A percentile compares a stretch with the other conserved stretches of the same genome.
Evolutionary conservation across 2,888 invertebrate species (phyloP).

Genomic region (Oscheius onirici): DNA sequence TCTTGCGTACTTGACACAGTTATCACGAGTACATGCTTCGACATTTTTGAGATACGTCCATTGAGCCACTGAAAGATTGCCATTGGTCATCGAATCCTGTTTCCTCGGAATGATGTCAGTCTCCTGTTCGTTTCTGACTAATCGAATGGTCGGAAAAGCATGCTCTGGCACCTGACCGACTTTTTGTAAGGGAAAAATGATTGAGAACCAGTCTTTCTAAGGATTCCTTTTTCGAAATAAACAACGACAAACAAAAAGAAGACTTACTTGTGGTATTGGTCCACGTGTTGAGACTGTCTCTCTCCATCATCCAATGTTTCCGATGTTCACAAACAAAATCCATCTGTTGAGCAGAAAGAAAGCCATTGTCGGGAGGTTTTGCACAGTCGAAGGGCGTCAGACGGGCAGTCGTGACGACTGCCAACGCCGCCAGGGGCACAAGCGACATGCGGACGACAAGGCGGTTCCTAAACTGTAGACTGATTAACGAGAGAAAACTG

Average conservation of each 20-base stretch:
- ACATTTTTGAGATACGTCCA: slow-evolving; percentile 48
- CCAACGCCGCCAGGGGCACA: slow-evolving; percentile 23
- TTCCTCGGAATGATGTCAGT: not conserved
- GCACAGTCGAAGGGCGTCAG: slow-evolving; percentile 13
- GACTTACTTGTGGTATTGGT: slow-evolving; percentile 22
- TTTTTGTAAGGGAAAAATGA: slow-evolving; percentile 11
- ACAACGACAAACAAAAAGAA: not conserved
- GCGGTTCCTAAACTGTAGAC: not conserved
- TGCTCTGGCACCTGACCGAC: no score
- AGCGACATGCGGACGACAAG: slow-evolving; percentile 7
- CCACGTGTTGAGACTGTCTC: slow-evolving; percentile 36
- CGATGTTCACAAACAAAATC: slow-evolving; percentile 61
- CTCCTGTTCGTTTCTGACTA: not conserved
- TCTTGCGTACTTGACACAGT: slow-evolving; percentile 50
- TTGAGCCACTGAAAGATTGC: slow-evolving; percentile 23
- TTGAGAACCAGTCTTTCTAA: not conserved
- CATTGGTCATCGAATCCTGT: slow-evolving; percentile 2
- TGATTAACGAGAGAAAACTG: not conserved
- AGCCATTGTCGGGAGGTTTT: slow-evolving; percentile 23
- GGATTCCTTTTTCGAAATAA: not conserved
- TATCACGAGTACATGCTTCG: slow-evolving; percentile 55
- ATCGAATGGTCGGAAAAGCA: not conserved
- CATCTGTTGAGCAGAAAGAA: slow-evolving; percentile 33
- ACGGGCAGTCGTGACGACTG: not conserved
- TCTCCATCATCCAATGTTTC: slow-evolving; percentile 59